Percentiles rank a stretch among this genome's conserved stretches.
These are phyloP conservation scores for Agapetus fuscipes DNA, from an alignment of 2,888 invertebrate species.

Conservation along the genomic window DNA sequence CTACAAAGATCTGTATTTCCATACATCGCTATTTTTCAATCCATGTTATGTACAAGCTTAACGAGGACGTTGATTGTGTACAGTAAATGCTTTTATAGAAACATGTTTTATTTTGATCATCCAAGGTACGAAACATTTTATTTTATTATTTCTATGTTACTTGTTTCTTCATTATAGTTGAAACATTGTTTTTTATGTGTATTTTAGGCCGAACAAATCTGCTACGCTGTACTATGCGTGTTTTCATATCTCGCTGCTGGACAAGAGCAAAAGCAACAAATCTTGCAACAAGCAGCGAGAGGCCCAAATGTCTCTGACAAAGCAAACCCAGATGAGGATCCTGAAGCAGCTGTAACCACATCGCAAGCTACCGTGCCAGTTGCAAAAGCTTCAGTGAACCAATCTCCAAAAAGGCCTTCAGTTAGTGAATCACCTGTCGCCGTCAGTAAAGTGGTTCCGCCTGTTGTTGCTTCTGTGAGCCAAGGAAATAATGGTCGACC, in stretches of 20 bases:
- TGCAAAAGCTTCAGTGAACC: too few relatives aligned
- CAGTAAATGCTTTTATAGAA: too few relatives aligned
- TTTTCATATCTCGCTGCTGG: constrained; percentile 98
- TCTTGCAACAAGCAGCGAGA: constrained; percentile 40
- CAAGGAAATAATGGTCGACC: not conserved
- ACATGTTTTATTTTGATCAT: too few relatives aligned
- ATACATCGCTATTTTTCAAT: constrained; percentile 20
- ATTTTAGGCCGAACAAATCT: constrained; percentile 95
- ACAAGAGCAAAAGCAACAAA: constrained; percentile 58
- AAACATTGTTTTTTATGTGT: too few relatives aligned
- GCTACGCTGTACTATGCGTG: constrained; percentile 97
- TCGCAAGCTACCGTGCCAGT: too few relatives aligned
- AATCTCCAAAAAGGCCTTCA: not conserved
- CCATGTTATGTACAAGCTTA: constrained; percentile 15
- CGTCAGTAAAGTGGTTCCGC: too few relatives aligned
- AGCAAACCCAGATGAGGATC: constrained; percentile 17
- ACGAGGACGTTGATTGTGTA: too few relatives aligned
- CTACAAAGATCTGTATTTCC: constrained; percentile 17
- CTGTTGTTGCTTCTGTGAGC: too few relatives aligned
- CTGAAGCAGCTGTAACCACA: constrained; percentile 7
- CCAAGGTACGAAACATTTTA: too few relatives aligned
- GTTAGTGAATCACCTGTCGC: not conserved
- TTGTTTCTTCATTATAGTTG: too few relatives aligned
- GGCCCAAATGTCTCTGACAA: constrained; percentile 26
- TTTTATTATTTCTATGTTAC: too few relatives aligned